A percentile compares a stretch with the other conserved stretches of the same genome.
Evolutionary conservation across 2,113 vertebrate genomes (phyloP).

Genomic region (Cnemophilus loriae): DNA sequence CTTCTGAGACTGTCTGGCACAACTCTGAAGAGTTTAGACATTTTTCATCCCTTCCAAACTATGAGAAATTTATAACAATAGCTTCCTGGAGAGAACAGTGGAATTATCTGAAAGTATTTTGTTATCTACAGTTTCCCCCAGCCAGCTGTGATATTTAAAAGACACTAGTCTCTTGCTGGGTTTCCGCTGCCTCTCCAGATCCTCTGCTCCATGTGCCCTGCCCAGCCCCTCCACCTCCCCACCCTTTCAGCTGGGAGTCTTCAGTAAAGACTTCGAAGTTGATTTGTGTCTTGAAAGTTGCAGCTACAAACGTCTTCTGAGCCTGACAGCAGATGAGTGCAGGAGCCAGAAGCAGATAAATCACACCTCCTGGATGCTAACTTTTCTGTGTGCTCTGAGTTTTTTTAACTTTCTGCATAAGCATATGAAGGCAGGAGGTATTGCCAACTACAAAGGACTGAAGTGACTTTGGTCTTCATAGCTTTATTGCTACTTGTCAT

Average conservation of each 20-base stretch:
- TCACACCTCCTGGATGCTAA: not conserved
- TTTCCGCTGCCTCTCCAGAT: not conserved
- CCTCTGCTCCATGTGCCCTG: not conserved
- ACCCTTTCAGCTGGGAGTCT: not conserved
- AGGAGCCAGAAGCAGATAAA: not conserved
- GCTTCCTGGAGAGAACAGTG: not conserved
- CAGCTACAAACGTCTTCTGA: not conserved
- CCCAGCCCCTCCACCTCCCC: not conserved
- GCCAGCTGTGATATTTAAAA: not conserved
- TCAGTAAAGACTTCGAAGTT: not conserved
- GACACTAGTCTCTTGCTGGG: not conserved
- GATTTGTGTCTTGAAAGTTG: not conserved
- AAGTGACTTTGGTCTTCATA: conserved; percentile 16
- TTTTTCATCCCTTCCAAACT: not conserved
- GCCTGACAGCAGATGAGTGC: not conserved
- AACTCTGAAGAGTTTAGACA: not conserved
- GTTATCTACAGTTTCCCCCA: not conserved
- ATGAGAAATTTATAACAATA: not conserved
- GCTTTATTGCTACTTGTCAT: not conserved
- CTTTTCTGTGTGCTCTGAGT: not conserved
- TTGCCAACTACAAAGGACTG: not conserved
- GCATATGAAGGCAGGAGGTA: not conserved
- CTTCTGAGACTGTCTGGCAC: not conserved
- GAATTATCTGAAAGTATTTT: not conserved
- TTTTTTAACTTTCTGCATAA: conserved; percentile 32